phyloP scores from a whole-genome alignment of 2,888 invertebrate species.

The Uropetala carovei region DNA sequence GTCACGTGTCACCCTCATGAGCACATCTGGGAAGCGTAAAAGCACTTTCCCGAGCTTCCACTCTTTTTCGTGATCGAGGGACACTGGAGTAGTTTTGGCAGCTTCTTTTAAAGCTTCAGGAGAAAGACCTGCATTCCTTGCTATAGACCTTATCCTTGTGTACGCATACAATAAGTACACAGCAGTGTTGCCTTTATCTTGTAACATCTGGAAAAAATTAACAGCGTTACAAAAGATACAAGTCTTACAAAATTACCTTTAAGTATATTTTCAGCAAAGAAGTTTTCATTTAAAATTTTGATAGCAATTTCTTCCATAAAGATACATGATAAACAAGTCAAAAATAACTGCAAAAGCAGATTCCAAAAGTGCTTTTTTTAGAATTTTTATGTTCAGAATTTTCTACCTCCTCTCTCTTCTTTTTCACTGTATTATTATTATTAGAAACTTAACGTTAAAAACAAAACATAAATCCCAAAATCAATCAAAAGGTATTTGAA shows the following conservation, averaged over 20 bases:
- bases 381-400: no score
- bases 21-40: conserved; percentile 90
- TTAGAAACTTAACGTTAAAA: no score
- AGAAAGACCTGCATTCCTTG: conserved; percentile 85
- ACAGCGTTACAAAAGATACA: no score
- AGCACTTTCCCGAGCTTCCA: conserved; percentile 94
- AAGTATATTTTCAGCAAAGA: not conserved
- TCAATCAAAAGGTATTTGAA: no score
- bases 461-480: no score
- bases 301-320: not conserved
- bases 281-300: not conserved
- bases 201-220: conserved; percentile 84
- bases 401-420: no score
- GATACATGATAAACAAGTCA: no score
- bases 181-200: conserved; percentile 99
- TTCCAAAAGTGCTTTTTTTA: no score
- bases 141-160: conserved; percentile 95
- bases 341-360: no score
- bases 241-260: not conserved
- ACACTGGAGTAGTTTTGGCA: conserved; percentile 79
- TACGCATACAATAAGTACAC: conserved; percentile 97
- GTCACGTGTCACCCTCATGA: conserved; percentile 89
- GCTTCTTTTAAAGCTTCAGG: conserved; percentile 80
- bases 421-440: no score
- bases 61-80: conserved; percentile 93